Evolutionary conservation across 53 echinoderm and acorn worm species (phyloP).

Genomic region (Temnopleurus reevesii): DNA sequence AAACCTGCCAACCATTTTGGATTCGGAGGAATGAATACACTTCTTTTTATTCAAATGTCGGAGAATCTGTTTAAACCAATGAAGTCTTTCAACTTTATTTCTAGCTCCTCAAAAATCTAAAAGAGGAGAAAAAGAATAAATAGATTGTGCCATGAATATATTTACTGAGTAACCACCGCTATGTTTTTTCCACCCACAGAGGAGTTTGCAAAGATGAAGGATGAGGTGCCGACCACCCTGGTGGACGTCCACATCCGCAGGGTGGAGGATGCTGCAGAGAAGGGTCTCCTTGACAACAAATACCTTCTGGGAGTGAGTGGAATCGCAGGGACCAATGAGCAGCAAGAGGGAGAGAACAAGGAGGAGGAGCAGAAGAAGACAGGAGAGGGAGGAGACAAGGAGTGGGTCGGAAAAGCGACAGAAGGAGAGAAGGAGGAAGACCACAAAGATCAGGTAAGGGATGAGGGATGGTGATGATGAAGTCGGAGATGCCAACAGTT

Average conservation of each 20-base stretch:
- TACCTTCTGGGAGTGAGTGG: conserved; percentile 91
- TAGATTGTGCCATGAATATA: too few species aligned
- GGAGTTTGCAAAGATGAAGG: conserved; percentile 99
- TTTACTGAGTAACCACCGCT: too few species aligned
- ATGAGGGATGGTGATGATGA: neutral
- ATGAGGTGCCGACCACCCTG: conserved; percentile 91
- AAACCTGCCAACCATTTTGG: too few species aligned
- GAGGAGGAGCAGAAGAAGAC: conserved; percentile 29
- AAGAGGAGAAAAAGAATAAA: too few species aligned
- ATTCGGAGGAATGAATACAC: too few species aligned
- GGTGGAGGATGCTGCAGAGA: conserved; percentile 83
- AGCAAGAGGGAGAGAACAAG: conserved; percentile 42
- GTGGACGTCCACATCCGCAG: conserved; percentile 91
- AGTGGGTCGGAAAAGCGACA: conserved; percentile 1
- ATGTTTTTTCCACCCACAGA: conserved; percentile 68
- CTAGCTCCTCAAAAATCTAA: too few species aligned
- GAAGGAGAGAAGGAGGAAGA: conserved; percentile 50
- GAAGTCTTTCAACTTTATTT: too few species aligned
- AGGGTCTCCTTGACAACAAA: conserved; percentile 73
- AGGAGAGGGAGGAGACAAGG: conserved; percentile 29
- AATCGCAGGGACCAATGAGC: conserved; percentile 84
- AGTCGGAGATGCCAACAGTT: too few species aligned
- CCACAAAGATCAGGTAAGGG: conserved; percentile 19
- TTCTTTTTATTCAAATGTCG: too few species aligned
- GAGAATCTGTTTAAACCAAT: too few species aligned